Evolutionary conservation across 2,797 vertebrate species (phyloP).

Genomic region (Monodelphis domestica): DNA sequence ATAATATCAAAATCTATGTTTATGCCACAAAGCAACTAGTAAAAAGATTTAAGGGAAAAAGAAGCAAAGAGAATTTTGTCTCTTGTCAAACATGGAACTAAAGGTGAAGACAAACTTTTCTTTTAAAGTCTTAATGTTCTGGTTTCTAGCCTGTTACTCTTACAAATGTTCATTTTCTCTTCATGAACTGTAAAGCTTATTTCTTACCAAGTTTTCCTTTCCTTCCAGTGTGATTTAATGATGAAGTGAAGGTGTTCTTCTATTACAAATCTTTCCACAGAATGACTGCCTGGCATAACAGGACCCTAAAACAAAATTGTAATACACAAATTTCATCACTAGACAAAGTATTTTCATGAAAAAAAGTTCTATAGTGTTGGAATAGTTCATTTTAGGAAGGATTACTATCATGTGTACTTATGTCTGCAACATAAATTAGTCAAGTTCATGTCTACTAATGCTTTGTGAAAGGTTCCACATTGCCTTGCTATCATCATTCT

Average conservation of each 20-base stretch:
- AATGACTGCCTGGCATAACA: slow-evolving; percentile 99
- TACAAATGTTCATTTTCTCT: neutral
- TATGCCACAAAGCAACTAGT: neutral
- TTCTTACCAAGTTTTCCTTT: slow-evolving; percentile 96
- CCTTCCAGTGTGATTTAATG: slow-evolving; percentile 97
- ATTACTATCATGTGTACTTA: neutral
- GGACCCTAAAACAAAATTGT: slow-evolving; percentile 89
- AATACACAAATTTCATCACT: neutral
- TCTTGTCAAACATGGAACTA: neutral
- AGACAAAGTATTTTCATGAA: slow-evolving; percentile 1
- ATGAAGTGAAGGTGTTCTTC: slow-evolving; percentile 98
- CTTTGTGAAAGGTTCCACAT: neutral
- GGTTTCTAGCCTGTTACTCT: neutral
- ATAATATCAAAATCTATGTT: neutral
- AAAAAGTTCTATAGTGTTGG: slow-evolving; percentile 1
- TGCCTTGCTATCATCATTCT: neutral
- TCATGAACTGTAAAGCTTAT: neutral
- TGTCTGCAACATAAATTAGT: neutral
- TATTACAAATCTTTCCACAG: slow-evolving; percentile 97
- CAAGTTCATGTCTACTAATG: neutral
- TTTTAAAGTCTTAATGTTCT: neutral
- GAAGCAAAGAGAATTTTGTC: slow-evolving; percentile 15
- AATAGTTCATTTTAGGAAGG: neutral
- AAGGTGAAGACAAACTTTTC: neutral
- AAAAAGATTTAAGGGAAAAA: slow-evolving; percentile 19